Conservation (phyloP, 2,888 invertebrate genomes). For the Halictus quadricinctus region DNA sequence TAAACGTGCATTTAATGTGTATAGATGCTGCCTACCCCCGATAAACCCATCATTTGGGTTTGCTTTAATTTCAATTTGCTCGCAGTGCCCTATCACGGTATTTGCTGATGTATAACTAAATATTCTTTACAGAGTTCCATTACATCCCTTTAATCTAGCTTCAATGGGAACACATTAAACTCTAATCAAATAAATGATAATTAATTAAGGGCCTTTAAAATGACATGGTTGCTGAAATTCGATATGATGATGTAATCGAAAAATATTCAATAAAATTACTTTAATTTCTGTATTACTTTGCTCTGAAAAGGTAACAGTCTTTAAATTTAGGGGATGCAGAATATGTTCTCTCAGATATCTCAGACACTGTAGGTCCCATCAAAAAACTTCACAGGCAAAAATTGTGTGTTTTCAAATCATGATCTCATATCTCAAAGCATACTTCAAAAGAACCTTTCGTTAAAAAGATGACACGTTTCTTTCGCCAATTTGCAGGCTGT, state of each 20-base stretch:
- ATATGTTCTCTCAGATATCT: neutral
- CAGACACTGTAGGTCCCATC: too few relatives aligned
- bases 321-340: too few relatives aligned
- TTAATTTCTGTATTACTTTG: neutral
- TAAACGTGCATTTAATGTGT: slow-evolving; percentile 29
- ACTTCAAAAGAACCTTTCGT: too few relatives aligned
- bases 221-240: neutral
- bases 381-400: too few relatives aligned
- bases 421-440: too few relatives aligned
- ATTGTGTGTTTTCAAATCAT: neutral
- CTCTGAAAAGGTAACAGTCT: too few relatives aligned
- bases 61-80: slow-evolving; percentile 28
- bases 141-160: neutral
- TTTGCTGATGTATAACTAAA: neutral
- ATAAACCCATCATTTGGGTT: slow-evolving; percentile 15
- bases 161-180: neutral
- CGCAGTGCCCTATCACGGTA: neutral
- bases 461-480: too few relatives aligned
- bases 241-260: neutral
- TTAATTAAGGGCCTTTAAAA: neutral
- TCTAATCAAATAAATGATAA: neutral
- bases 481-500: slow-evolving; percentile 62
- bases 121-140: neutral
- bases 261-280: neutral
- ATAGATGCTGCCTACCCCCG: slow-evolving; percentile 16